Evolutionary conservation across 2,113 vertebrate genomes (phyloP).

Genomic region (Ceyx cyanopectus): DNA sequence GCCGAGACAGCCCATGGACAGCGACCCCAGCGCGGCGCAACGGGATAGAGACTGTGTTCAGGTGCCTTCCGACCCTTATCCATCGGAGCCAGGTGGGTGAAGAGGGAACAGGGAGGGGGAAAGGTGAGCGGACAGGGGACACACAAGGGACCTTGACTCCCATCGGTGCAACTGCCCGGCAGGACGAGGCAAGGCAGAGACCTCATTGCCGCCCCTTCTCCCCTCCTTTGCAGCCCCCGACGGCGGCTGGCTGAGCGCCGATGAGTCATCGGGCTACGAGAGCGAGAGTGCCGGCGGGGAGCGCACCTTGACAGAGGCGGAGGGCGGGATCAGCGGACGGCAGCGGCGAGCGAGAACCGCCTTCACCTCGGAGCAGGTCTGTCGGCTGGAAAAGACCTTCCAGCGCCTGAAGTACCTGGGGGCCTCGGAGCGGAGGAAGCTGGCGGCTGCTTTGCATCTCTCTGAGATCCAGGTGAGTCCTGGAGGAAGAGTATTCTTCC

Average conservation of each 20-base stretch:
- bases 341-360: constrained; percentile 78
- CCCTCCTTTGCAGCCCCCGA: background rate
- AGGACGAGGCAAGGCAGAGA: background rate
- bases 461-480: constrained; percentile 84
- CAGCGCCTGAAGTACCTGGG: constrained; percentile 82
- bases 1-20: background rate
- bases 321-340: background rate
- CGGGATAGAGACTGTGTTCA: background rate
- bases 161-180: fast-evolving
- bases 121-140: fast-evolving
- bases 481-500: background rate
- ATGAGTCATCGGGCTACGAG: constrained; percentile 56
- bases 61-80: background rate
- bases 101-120: background rate
- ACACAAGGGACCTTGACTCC: fast-evolving
- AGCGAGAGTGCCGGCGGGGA: constrained; percentile 28
- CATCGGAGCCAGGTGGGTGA: background rate
- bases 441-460: constrained; percentile 78
- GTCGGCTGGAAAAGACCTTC: constrained; percentile 83
- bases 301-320: constrained; percentile 16
- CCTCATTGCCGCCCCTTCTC: background rate
- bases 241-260: background rate
- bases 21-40: background rate
- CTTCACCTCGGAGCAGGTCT: constrained; percentile 83
- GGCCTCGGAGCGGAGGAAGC: constrained; percentile 76